Evolutionary conservation across 2,888 invertebrate species (phyloP), one percentile per base, ranked within the genome.

Genomic region (Drosophila phalerata): DNA sequence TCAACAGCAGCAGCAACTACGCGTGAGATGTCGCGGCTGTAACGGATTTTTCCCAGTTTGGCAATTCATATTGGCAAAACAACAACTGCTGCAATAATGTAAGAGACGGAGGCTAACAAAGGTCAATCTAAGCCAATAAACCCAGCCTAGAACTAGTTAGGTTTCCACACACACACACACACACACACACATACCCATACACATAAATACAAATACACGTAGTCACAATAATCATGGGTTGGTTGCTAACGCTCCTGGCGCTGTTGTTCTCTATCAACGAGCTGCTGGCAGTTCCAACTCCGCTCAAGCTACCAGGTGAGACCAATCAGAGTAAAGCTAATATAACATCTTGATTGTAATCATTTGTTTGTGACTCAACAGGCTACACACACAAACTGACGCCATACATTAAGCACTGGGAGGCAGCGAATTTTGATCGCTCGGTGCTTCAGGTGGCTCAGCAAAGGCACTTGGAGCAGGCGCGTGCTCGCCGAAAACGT

Each of bases 391-490:
- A 90, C 78, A 91, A 86, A 69, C 84, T 96, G 91, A 95, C 95
- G 90, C 96, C 96, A 76, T 96, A 96, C 93, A 96, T 97, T 91
- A 94, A 95, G 72, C 95, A 97, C 93, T 97, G 95, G 94, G 97
- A 97, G 93, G 95, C 96, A 72, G 95, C 96, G 84, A 94, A 94
- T 91, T 97, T 96, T 93, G 95, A 96, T 93, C 95, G 92, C 62
- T 69, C 76, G 11, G 81, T 89, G 63, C 79, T 93, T 68, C 91
- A 91, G 71, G 87, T 86, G 40, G 93, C 92, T n/a, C 92, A 92
- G 77, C 89, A 90, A 60, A 87, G 90, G 60, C 93, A 93, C 83
- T 88, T 91, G 85, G 91, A 92, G 71, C 91, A 92, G 67, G 89
- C 91, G 53, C 90, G 89, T 34, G 90, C 90, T 65, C 91, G 93